Evolutionary conservation across 2,113 vertebrate genomes (phyloP).

Genomic region (Neotragus moschatus): DNA sequence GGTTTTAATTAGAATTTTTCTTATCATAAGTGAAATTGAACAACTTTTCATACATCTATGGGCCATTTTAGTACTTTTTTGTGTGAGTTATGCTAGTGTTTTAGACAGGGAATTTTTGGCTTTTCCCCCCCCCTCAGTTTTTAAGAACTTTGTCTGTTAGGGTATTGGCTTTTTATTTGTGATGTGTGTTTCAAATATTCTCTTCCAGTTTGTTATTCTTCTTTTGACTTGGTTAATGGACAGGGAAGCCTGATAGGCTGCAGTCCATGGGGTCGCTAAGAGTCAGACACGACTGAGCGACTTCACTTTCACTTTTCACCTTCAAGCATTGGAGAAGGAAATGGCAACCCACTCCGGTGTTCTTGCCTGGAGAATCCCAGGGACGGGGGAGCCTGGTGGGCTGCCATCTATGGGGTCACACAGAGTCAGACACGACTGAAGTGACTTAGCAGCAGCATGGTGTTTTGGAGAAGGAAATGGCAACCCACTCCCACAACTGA

Average conservation of each 20-base stretch:
- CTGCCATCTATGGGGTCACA: too few species aligned
- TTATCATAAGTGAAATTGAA: background rate
- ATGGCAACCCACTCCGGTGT: too few species aligned
- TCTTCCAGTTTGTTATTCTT: background rate
- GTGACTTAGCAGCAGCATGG: background rate
- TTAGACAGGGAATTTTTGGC: background rate
- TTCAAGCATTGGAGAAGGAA: too few species aligned
- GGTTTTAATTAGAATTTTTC: slow-evolving; percentile 20
- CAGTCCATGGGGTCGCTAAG: too few species aligned
- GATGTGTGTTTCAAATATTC: background rate
- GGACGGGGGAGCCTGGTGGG: too few species aligned
- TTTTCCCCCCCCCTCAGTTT: background rate
- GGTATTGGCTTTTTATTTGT: background rate
- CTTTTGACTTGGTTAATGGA: background rate
- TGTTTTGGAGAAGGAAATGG: background rate
- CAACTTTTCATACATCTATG: background rate
- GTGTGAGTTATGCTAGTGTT: background rate
- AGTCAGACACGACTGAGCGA: too few species aligned
- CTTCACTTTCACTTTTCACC: too few species aligned
- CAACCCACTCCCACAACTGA: background rate
- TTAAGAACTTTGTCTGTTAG: background rate
- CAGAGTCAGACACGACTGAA: too few species aligned
- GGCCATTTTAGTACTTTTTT: background rate
- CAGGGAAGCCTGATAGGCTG: too few species aligned
- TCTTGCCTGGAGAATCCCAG: too few species aligned